These are phyloP conservation scores for Ormyrus nitidulus DNA, from an alignment of 2,888 invertebrate genomes.

Conservation along the genomic window DNA sequence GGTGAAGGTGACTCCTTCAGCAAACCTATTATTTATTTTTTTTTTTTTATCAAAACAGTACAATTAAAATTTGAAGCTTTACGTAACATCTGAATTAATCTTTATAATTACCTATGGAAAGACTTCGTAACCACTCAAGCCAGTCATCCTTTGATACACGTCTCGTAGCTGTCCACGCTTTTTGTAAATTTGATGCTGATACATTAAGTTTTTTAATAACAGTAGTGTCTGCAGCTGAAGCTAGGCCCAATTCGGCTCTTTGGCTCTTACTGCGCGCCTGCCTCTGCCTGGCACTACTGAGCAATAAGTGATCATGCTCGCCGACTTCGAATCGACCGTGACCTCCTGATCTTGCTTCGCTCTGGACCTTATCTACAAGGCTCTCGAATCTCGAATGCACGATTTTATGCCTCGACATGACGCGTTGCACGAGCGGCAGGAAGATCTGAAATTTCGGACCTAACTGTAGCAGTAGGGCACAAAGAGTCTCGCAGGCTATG, in stretches of 20 bases:
- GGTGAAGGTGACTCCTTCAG: conserved; percentile 97
- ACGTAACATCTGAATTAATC: too few species aligned
- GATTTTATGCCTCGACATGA: conserved; percentile 87
- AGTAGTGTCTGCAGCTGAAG: conserved; percentile 80
- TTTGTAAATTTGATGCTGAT: conserved; percentile 88
- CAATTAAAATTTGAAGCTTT: too few species aligned
- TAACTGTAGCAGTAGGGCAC: conserved; percentile 90
- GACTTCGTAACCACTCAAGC: conserved; percentile 95
- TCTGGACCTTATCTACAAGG: conserved; percentile 83
- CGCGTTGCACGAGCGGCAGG: conserved; percentile 92
- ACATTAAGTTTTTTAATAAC: conserved; percentile 89
- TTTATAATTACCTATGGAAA: conserved; percentile 81
- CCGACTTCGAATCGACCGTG: conserved; percentile 76
- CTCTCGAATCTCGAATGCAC: conserved; percentile 87
- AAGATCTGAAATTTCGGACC: conserved; percentile 95
- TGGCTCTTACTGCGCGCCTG: conserved; percentile 83
- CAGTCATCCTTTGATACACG: conserved; percentile 98
- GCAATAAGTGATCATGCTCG: conserved; percentile 83
- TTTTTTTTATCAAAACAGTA: background rate
- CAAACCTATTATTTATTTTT: conserved; percentile 78
- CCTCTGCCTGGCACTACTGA: conserved; percentile 76
- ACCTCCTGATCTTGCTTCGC: conserved; percentile 80
- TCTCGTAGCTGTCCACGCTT: conserved; percentile 94
- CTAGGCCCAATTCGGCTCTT: conserved; percentile 74
- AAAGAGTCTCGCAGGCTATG: conserved; percentile 93